Conservation (phyloP, 2,888 invertebrate species). For the Cephus sareptanus region DNA sequence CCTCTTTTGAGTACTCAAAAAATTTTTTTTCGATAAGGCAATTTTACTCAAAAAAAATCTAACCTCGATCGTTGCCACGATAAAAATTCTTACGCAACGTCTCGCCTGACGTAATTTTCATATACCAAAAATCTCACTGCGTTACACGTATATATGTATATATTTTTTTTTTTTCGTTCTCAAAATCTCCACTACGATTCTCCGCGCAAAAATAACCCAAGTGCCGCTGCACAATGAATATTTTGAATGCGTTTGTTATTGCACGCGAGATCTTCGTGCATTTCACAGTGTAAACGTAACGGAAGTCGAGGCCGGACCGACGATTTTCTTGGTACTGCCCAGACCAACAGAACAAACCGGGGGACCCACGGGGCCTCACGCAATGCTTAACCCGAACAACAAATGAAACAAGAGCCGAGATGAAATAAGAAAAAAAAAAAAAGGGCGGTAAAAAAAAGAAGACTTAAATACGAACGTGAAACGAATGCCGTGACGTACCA, state of each 20-base stretch:
- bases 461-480: constrained; percentile 42
- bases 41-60: too few species aligned
- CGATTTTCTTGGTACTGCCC: neutral
- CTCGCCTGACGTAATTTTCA: neutral
- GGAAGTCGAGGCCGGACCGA: constrained; percentile 5
- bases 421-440: constrained; percentile 17
- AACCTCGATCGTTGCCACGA: neutral
- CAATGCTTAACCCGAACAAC: constrained; percentile 2
- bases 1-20: neutral
- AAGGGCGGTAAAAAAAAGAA: neutral
- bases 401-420: constrained; percentile 6
- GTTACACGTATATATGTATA: neutral
- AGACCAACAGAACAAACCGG: neutral
- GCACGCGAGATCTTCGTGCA: constrained; percentile 17
- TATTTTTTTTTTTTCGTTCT: neutral
- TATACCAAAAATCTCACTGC: neutral
- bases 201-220: too few species aligned
- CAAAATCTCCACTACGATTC: constrained; percentile 13
- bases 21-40: neutral
- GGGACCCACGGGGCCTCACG: constrained; percentile 1
- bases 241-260: constrained; percentile 23
- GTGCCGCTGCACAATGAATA: neutral
- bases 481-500: constrained; percentile 38
- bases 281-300: constrained; percentile 8
- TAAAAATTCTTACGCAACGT: neutral